Evolutionary conservation across 1,140 invertebrate species (phyloP).

Genomic region (Epicauta chinensis): DNA sequence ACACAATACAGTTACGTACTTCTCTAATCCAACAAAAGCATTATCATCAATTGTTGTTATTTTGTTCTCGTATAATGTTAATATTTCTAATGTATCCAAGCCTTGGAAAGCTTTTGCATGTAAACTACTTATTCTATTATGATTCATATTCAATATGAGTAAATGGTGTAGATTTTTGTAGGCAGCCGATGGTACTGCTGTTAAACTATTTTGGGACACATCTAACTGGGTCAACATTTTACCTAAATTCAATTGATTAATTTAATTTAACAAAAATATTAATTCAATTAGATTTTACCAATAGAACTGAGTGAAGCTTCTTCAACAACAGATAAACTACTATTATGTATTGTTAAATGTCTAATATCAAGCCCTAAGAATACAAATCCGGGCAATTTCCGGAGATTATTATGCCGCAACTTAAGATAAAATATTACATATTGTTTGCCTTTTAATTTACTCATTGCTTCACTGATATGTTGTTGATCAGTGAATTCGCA

Average conservation of each 20-base stretch:
- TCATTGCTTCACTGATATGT: constrained; percentile 70
- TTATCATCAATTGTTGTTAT: constrained; percentile 69
- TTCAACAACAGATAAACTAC: constrained; percentile 77
- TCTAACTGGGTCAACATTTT: constrained; percentile 77
- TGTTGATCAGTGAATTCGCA: constrained; percentile 75
- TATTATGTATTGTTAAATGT: constrained; percentile 81
- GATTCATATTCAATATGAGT: constrained; percentile 82
- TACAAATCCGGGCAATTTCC: constrained; percentile 74
- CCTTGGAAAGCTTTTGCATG: constrained; percentile 75
- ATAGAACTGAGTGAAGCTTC: constrained; percentile 77
- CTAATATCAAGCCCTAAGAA: constrained; percentile 82
- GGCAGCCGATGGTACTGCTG: constrained; percentile 69
- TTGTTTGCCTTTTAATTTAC: constrained; percentile 64
- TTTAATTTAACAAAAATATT: too few relatives aligned
- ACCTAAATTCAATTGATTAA: constrained; percentile 50
- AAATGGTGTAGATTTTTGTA: constrained; percentile 73
- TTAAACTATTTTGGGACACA: constrained; percentile 72
- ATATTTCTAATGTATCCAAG: constrained; percentile 75
- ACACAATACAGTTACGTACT: constrained; percentile 60
- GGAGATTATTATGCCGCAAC: constrained; percentile 72
- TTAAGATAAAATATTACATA: constrained; percentile 80
- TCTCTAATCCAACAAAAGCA: constrained; percentile 77
- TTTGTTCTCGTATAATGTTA: constrained; percentile 84
- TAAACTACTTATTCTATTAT: constrained; percentile 74
- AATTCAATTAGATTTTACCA: too few relatives aligned